phyloP scores from a whole-genome alignment of 2,888 invertebrate species.

The Sinhomidia bicolor region DNA sequence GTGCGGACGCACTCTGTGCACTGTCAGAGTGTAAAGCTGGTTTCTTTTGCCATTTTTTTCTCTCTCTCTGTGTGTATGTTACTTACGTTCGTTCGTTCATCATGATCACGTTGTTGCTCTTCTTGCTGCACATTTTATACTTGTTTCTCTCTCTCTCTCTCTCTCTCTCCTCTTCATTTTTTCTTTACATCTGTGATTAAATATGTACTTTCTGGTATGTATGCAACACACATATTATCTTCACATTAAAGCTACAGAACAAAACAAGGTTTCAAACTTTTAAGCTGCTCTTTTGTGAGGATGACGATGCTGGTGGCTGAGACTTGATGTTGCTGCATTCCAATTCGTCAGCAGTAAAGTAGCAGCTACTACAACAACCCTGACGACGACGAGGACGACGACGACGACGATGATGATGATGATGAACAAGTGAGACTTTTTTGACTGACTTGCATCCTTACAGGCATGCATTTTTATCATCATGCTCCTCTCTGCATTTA shows the following conservation, averaged over 20 bases:
- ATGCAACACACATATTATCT: constrained; percentile 1
- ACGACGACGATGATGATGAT: too few relatives aligned
- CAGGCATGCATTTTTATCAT: not conserved
- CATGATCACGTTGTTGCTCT: not conserved
- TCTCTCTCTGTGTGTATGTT: not conserved
- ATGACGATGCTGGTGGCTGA: not conserved
- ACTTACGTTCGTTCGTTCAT: not conserved
- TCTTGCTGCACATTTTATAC: not conserved
- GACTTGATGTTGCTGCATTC: constrained; percentile 60
- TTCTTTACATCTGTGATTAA: too few relatives aligned
- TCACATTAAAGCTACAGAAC: not conserved
- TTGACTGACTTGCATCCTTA: constrained; percentile 25
- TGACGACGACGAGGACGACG: too few relatives aligned
- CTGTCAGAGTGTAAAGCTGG: constrained; percentile 2
- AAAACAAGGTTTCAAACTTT: constrained; percentile 54
- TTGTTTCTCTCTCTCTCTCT: constrained; percentile 19
- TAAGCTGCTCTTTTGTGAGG: constrained; percentile 17
- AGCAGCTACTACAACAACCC: too few relatives aligned
- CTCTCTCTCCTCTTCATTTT: not conserved
- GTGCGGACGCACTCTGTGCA: too few relatives aligned
- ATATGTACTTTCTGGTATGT: too few relatives aligned
- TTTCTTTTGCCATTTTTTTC: constrained; percentile 23
- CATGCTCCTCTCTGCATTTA: constrained; percentile 4
- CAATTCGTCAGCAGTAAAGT: constrained; percentile 52
- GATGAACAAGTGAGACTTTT: constrained; percentile 2